Evolutionary conservation across 2,113 vertebrate species (phyloP), one percentile per base, ranked within the genome.

Genomic region (Myotis brandtii): DNA sequence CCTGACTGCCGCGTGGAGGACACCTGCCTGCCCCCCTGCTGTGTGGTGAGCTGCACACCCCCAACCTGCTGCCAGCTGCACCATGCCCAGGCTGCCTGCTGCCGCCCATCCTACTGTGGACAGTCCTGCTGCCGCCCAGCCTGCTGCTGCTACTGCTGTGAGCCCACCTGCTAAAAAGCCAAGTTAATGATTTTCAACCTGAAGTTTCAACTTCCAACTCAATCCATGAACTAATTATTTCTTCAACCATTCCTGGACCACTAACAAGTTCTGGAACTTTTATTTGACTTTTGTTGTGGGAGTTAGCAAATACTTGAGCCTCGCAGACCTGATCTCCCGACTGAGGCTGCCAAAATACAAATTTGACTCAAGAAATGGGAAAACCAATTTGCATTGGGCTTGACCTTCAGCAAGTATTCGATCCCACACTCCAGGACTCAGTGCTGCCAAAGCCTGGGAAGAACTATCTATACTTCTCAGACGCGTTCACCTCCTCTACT

Each of bases 21-120:
- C 48, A 95, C 95, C 86, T 82, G 25, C 75, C 90, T 96, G 86
- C 91, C 95, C 59, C 93, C 95, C 18, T 96, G 93, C 90, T 93
- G 93, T 1, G 91, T 95, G 91, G 46, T 32, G 12, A 93, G 91
- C 91, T 95, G 95, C 95, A 93, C 30, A 0, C 81, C 95, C 9
- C 69, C 93, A 21, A 66, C 93, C 21, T 95, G 93, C 81, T 95
- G 93, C 93, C 93, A 94, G 87, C 87, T 95, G 62, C 82, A 95
- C 40, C 62, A 95, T 2, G 92, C 56, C 79, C 67, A 76, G 67
- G 75, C 66, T 9, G 37, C 77, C 52, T 81, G 77, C 52, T 81
- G 77, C 52, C 80, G 90, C 59, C 95, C 93, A 1, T 93, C 93
- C 81, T 93, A 93, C 81, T 96, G 95, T 54, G 93, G 93, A 13